Evolutionary conservation across 2,888 invertebrate species (phyloP).

Genomic region (Colletes collaris): DNA sequence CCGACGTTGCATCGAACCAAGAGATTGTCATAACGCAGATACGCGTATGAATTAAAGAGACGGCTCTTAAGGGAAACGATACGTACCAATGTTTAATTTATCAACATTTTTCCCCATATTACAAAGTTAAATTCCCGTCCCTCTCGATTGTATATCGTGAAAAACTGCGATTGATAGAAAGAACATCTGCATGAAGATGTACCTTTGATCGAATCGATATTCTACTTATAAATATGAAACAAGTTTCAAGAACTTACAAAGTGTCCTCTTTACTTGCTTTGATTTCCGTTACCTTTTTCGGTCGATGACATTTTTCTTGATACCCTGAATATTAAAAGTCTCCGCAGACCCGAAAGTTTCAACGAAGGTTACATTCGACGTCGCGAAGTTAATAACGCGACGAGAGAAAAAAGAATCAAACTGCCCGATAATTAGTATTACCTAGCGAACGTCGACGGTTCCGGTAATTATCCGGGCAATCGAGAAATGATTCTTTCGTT

Average conservation of each 20-base stretch:
- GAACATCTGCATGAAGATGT: too few relatives aligned
- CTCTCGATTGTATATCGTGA: too few relatives aligned
- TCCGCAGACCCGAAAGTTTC: background rate
- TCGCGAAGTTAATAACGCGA: background rate
- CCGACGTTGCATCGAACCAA: conserved; percentile 9
- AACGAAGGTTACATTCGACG: background rate
- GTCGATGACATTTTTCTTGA: too few relatives aligned
- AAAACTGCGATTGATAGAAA: too few relatives aligned
- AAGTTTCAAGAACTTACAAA: too few relatives aligned
- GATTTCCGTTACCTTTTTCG: too few relatives aligned
- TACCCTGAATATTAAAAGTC: background rate
- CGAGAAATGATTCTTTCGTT: conserved; percentile 22
- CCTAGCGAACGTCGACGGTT: conserved; percentile 1
- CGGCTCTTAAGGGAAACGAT: background rate
- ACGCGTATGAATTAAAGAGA: conserved; percentile 12
- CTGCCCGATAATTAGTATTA: conserved; percentile 10
- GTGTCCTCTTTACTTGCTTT: too few relatives aligned
- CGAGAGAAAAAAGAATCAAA: background rate
- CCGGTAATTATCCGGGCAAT: conserved; percentile 21
- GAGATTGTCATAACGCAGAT: conserved; percentile 41
- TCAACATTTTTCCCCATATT: too few relatives aligned
- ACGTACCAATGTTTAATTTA: too few relatives aligned
- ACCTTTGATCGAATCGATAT: too few relatives aligned
- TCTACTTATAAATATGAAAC: too few relatives aligned
- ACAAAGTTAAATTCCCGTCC: too few relatives aligned